These are phyloP conservation scores for Slavum lentiscoides DNA, from an alignment of 2,888 invertebrate species.

Conservation along the genomic window DNA sequence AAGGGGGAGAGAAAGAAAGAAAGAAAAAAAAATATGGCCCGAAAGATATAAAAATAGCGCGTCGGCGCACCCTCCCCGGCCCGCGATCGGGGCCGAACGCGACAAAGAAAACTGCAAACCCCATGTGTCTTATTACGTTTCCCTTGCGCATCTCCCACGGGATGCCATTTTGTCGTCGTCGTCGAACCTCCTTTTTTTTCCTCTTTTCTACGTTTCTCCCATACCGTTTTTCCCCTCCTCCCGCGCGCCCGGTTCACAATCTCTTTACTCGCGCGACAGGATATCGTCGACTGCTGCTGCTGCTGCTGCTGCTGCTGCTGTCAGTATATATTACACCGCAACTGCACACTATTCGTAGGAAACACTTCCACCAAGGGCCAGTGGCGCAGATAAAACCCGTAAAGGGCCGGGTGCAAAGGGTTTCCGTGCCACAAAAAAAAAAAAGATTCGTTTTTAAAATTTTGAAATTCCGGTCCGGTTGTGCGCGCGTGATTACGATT, in stretches of 20 bases:
- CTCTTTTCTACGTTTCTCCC: constrained; percentile 35
- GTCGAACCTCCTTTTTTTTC: constrained; percentile 55
- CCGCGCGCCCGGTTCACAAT: not conserved
- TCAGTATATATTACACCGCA: too few relatives aligned
- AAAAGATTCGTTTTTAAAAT: too few relatives aligned
- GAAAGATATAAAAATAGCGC: constrained; percentile 50
- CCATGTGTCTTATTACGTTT: constrained; percentile 55
- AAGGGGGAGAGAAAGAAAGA: not conserved
- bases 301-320: too few relatives aligned
- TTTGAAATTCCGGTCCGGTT: too few relatives aligned
- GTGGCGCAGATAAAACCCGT: too few relatives aligned
- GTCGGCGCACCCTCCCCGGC: constrained; percentile 10
- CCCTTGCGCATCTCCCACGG: constrained; percentile 56
- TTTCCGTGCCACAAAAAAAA: too few relatives aligned
- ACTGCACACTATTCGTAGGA: too few relatives aligned
- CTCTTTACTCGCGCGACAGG: not conserved
- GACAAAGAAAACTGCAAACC: constrained; percentile 53
- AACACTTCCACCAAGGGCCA: too few relatives aligned
- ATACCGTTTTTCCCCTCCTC: constrained; percentile 34
- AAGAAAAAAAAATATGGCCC: constrained; percentile 49
- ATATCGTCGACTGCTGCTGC: not conserved
- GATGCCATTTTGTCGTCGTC: constrained; percentile 59
- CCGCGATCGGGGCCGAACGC: not conserved
- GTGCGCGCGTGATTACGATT: too few relatives aligned
- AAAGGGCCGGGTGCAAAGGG: too few relatives aligned